These are phyloP conservation scores for Cyprinodon variegatus DNA, from an alignment of 2,113 vertebrate species.

Conservation along the genomic window DNA sequence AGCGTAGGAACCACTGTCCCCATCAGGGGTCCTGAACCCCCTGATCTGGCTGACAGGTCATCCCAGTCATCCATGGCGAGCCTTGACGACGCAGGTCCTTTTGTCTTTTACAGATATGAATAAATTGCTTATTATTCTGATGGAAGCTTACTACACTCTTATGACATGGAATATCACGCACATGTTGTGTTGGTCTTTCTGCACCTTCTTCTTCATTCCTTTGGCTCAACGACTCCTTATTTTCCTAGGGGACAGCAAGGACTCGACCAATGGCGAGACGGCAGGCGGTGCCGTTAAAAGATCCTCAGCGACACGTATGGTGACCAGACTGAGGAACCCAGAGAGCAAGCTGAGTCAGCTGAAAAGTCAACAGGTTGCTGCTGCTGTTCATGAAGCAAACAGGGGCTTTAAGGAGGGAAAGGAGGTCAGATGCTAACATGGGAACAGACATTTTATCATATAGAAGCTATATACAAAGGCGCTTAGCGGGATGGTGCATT, in stretches of 20 bases:
- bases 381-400: conserved; percentile 91
- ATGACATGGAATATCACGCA: no score
- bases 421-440: conserved; percentile 80
- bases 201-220: neutral
- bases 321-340: conserved; percentile 92
- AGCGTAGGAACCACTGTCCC: conserved; percentile 42
- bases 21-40: conserved; percentile 85
- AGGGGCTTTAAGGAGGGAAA: conserved; percentile 90
- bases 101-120: neutral
- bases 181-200: neutral
- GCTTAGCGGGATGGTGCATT: neutral
- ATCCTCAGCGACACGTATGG: conserved; percentile 86
- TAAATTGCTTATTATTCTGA: neutral
- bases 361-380: conserved; percentile 92
- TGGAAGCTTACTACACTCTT: neutral
- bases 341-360: conserved; percentile 94
- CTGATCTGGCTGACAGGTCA: conserved; percentile 87
- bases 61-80: conserved; percentile 85
- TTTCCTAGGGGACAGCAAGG: conserved; percentile 75
- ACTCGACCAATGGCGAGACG: conserved; percentile 74
- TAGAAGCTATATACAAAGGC: no score
- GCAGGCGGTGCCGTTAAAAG: conserved; percentile 77
- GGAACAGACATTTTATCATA: no score
- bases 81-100: conserved; percentile 87
- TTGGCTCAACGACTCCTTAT: neutral